Evolutionary conservation across 2,797 vertebrate species (phyloP).

Genomic region (Coregonus sp.): DNA sequence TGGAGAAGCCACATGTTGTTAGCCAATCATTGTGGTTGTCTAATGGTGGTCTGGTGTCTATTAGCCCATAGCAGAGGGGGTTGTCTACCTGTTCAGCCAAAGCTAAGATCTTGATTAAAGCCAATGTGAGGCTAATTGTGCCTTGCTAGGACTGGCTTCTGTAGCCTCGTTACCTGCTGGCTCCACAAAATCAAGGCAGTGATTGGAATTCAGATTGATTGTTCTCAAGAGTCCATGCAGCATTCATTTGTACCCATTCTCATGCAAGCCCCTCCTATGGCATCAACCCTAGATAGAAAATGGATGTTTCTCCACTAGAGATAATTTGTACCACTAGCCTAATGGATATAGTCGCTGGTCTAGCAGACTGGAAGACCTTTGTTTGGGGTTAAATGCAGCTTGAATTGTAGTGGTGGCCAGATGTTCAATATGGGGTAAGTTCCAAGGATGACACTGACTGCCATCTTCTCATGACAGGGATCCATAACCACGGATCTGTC

Average conservation of each 20-base stretch:
- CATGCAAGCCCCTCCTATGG: neutral
- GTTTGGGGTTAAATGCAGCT: neutral
- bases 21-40: slow-evolving; percentile 33
- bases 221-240: neutral
- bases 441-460: neutral
- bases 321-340: neutral
- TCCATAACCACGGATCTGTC: neutral
- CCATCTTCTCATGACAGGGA: neutral
- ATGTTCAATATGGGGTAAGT: neutral
- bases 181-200: slow-evolving; percentile 45
- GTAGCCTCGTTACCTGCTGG: slow-evolving; percentile 41
- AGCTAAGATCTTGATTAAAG: slow-evolving; percentile 22
- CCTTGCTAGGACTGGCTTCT: slow-evolving; percentile 29
- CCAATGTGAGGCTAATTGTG: slow-evolving; percentile 28
- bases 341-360: neutral
- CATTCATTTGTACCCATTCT: neutral
- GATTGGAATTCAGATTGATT: slow-evolving; percentile 27
- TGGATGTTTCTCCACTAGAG: neutral
- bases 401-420: neutral
- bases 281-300: neutral
- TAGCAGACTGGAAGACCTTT: neutral
- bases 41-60: slow-evolving; percentile 25
- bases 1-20: slow-evolving; percentile 13
- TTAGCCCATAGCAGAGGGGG: slow-evolving; percentile 28
- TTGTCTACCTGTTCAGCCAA: slow-evolving; percentile 21